Conservation (phyloP, 2,113 vertebrate genomes). For the Stercorarius parasiticus region DNA sequence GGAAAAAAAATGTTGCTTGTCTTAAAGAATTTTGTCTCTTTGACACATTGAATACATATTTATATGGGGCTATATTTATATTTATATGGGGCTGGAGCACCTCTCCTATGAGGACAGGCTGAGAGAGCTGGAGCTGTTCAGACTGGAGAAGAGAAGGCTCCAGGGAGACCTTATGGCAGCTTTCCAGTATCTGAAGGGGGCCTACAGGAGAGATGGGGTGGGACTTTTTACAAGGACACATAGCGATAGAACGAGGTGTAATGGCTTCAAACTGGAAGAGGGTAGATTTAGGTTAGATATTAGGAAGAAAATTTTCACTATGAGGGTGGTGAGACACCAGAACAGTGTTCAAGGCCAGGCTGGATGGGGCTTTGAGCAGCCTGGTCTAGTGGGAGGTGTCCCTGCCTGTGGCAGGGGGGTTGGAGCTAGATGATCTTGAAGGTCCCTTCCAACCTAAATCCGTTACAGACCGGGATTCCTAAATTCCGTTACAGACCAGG, state of each 20-base stretch:
- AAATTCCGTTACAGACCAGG: neutral
- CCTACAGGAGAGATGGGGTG: neutral
- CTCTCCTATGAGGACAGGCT: neutral
- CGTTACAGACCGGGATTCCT: neutral
- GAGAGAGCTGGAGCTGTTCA: neutral
- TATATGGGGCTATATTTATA: neutral
- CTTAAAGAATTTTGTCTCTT: neutral
- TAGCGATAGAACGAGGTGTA: neutral
- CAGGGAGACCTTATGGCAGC: neutral
- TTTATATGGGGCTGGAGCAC: neutral
- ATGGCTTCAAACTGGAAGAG: neutral
- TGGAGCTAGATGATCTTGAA: neutral
- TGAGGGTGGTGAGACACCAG: neutral
- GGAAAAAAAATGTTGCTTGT: neutral
- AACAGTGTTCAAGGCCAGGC: neutral
- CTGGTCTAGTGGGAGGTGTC: neutral
- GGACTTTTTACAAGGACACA: neutral
- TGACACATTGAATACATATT: neutral
- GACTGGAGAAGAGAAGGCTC: neutral
- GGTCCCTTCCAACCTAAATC: neutral
- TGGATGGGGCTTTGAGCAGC: neutral
- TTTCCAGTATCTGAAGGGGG: neutral
- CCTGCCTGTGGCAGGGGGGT: neutral
- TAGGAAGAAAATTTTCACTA: neutral
- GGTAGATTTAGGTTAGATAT: neutral